Evolutionary conservation across 2,113 vertebrate genomes (phyloP).

Genomic region (Oncorhynchus gorbuscha): DNA sequence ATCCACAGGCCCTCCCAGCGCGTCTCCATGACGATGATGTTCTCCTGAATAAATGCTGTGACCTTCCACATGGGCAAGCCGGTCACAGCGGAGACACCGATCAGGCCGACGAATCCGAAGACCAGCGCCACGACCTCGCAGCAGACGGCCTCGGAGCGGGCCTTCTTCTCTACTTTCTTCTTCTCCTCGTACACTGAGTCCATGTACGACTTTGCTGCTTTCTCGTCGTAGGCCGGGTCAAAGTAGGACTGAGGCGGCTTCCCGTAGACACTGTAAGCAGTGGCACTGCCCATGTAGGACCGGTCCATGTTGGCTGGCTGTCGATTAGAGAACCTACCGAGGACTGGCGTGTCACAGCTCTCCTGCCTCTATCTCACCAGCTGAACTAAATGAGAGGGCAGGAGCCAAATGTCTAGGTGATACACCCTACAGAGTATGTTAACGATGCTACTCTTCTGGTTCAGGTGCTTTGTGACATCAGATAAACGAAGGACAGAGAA

Average conservation of each 20-base stretch:
- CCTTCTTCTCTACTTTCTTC: conserved; percentile 62
- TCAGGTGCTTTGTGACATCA: conserved; percentile 45
- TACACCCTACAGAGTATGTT: conserved; percentile 57
- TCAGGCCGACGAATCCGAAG: conserved; percentile 79
- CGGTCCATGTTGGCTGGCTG: conserved; percentile 46
- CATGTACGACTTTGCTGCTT: conserved; percentile 32
- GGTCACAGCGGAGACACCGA: conserved; percentile 82
- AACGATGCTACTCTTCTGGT: conserved; percentile 69
- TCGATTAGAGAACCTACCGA: neutral
- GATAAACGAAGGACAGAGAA: conserved; percentile 25
- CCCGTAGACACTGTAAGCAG: conserved; percentile 62
- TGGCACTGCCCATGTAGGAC: conserved; percentile 47
- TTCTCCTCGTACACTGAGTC: conserved; percentile 64
- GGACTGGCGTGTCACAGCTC: conserved; percentile 3
- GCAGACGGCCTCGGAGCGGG: conserved; percentile 50
- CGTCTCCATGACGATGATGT: conserved; percentile 80
- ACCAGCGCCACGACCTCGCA: conserved; percentile 81
- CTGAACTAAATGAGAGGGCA: conserved; percentile 40
- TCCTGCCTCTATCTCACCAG: neutral
- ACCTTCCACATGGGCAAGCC: conserved; percentile 95
- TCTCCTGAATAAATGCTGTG: conserved; percentile 83
- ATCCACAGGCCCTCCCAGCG: conserved; percentile 97
- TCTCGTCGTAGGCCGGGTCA: conserved; percentile 56
- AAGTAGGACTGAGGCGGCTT: conserved; percentile 58
- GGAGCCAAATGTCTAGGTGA: conserved; percentile 44